Conservation (phyloP, 1,140 invertebrate species). For the Magallana angulata region DNA sequence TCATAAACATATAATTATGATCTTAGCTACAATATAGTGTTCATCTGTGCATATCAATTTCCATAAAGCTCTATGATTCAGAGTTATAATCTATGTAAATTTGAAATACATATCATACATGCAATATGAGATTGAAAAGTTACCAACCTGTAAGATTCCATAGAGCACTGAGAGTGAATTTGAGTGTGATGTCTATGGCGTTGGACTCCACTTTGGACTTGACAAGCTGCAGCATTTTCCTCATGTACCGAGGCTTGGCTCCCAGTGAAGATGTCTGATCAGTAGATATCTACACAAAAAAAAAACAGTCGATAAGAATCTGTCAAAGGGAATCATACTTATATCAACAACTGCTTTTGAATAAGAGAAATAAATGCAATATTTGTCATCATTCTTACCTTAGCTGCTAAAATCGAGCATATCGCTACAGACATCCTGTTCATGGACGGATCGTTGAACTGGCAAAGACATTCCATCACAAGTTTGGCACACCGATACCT, state of each 20-base stretch:
- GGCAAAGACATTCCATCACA: conserved; percentile 88
- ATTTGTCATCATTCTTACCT: conserved; percentile 72
- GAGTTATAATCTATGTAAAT: no score
- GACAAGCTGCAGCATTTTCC: conserved; percentile 87
- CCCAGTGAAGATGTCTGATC: conserved; percentile 87
- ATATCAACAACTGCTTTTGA: no score
- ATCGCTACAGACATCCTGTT: conserved; percentile 91
- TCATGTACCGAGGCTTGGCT: conserved; percentile 86
- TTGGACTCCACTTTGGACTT: conserved; percentile 82
- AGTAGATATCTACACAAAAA: conserved; percentile 85
- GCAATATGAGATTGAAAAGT: no score
- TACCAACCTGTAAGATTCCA: conserved; percentile 88
- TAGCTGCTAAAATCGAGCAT: conserved; percentile 86
- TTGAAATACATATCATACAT: no score
- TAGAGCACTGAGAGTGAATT: conserved; percentile 89
- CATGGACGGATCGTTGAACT: conserved; percentile 87
- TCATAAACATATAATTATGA: no score
- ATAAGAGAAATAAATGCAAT: no score
- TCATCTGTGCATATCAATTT: no score
- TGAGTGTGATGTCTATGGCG: conserved; percentile 87
- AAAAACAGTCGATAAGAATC: no score
- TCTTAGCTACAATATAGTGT: no score
- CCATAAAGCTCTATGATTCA: no score
- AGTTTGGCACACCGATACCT: conserved; percentile 87
- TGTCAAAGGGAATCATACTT: no score